Percentiles rank a stretch among this genome's conserved stretches.
phyloP scores from a whole-genome alignment of 2,888 invertebrate genomes.

The Gymnosoma rotundatum region DNA sequence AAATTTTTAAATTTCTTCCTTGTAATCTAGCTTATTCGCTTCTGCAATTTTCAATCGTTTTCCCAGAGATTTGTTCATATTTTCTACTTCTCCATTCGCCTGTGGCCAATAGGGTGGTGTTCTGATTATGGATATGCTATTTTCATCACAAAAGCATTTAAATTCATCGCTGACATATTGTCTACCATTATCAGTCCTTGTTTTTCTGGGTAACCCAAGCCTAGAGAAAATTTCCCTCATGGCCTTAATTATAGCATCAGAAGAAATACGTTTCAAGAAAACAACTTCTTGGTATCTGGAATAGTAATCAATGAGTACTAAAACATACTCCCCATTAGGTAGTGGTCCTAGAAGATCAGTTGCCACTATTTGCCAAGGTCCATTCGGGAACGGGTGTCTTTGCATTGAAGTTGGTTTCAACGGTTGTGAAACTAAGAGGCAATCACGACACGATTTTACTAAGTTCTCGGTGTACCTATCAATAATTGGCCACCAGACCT shows the following conservation, averaged over 20 bases:
- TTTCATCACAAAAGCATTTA: conserved; percentile 59
- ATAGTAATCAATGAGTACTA: conserved; percentile 66
- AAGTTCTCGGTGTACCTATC: conserved; percentile 41
- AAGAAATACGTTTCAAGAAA: conserved; percentile 54
- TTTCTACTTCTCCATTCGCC: conserved; percentile 63
- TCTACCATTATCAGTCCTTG: conserved; percentile 69
- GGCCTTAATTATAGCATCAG: conserved; percentile 53
- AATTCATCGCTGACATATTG: conserved; percentile 70
- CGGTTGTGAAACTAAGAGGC: conserved; percentile 58
- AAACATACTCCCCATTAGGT: conserved; percentile 38
- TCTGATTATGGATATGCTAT: conserved; percentile 65
- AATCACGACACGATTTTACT: conserved; percentile 58
- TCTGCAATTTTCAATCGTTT: conserved; percentile 60
- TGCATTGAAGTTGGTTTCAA: conserved; percentile 50
- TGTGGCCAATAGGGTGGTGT: conserved; percentile 52
- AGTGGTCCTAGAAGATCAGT: too few relatives aligned
- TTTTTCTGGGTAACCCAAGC: conserved; percentile 62
- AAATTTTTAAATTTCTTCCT: conserved; percentile 47
- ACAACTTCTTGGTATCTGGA: conserved; percentile 52
- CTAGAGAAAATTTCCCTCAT: conserved; percentile 60
- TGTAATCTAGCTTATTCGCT: conserved; percentile 43
- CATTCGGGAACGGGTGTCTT: conserved; percentile 61
- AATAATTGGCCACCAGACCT: conserved; percentile 60
- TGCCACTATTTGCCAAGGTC: conserved; percentile 49
- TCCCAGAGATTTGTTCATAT: conserved; percentile 30